Percentiles rank a stretch among this genome's conserved stretches.
These are phyloP conservation scores for Aspidiotus destructor DNA, from an alignment of 2,888 invertebrate genomes.

Conservation along the genomic window DNA sequence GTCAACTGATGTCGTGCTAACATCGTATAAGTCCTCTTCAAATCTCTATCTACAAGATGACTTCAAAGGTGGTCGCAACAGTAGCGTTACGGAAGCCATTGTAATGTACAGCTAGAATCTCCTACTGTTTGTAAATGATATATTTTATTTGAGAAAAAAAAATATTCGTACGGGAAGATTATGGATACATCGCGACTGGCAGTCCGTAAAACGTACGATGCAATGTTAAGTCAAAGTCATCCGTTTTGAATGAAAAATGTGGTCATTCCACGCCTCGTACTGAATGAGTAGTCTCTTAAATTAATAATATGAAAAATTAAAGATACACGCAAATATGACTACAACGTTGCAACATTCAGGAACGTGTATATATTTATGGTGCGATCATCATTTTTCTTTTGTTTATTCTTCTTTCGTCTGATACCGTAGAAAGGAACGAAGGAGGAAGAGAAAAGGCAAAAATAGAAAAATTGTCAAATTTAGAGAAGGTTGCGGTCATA, in stretches of 20 bases:
- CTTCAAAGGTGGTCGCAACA: conserved; percentile 1
- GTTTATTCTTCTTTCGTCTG: not conserved
- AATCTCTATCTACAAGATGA: too few species aligned
- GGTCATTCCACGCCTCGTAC: not conserved
- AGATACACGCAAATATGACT: not conserved
- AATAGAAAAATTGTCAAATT: too few species aligned
- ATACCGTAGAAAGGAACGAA: too few species aligned
- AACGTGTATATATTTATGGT: not conserved
- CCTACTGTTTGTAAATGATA: conserved; percentile 1
- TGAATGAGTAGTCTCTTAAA: not conserved
- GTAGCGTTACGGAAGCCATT: not conserved
- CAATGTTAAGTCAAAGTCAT: too few species aligned
- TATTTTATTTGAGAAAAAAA: not conserved
- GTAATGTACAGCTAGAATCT: conserved; percentile 1
- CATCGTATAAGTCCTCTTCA: too few species aligned
- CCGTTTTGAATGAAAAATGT: not conserved
- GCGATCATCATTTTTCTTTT: not conserved
- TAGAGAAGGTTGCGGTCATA: too few species aligned
- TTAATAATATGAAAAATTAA: not conserved
- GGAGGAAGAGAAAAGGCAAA: too few species aligned
- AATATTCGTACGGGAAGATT: not conserved
- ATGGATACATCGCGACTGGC: not conserved
- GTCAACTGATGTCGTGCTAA: too few species aligned
- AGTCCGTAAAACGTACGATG: not conserved
- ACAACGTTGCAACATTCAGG: not conserved